Percentiles rank a stretch among this genome's conserved stretches.
These are phyloP conservation scores for Buathra laborator DNA, from an alignment of 2,888 invertebrate genomes.

Conservation along the genomic window DNA sequence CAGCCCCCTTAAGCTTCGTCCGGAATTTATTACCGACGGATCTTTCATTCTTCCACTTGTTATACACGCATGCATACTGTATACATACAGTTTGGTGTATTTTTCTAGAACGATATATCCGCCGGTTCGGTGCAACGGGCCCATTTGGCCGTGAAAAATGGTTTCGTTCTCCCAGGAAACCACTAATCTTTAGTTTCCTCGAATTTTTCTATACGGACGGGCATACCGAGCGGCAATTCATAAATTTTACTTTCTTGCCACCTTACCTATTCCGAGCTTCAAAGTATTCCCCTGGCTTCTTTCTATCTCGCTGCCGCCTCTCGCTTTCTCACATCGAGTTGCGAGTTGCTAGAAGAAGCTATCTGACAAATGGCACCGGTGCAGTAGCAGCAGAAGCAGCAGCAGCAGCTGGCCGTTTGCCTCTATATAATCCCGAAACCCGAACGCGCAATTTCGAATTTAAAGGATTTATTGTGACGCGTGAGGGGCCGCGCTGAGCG, in stretches of 20 bases:
- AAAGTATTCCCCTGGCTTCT: constrained; percentile 56
- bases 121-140: constrained; percentile 14
- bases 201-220: constrained; percentile 46
- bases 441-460: constrained; percentile 70
- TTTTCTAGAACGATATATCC: not conserved
- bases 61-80: no score
- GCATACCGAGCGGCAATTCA: constrained; percentile 51
- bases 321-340: constrained; percentile 51
- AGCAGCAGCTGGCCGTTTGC: constrained; percentile 32
- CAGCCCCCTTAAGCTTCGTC: no score
- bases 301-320: constrained; percentile 10
- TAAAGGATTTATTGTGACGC: constrained; percentile 68
- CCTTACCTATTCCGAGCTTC: constrained; percentile 46
- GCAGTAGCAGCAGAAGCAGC: constrained; percentile 37
- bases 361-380: constrained; percentile 72
- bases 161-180: constrained; percentile 42
- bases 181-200: constrained; percentile 52
- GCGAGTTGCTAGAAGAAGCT: constrained; percentile 66
- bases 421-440: constrained; percentile 60
- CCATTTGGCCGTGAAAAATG: constrained; percentile 35
- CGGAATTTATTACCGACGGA: no score
- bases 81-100: not conserved
- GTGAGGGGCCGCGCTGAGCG: constrained; percentile 24
- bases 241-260: constrained; percentile 56
- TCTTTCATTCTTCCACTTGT: no score